Percentiles rank a stretch among this genome's conserved stretches.
phyloP scores from a whole-genome alignment of 2,797 vertebrate species.

The Erethizon dorsatum region DNA sequence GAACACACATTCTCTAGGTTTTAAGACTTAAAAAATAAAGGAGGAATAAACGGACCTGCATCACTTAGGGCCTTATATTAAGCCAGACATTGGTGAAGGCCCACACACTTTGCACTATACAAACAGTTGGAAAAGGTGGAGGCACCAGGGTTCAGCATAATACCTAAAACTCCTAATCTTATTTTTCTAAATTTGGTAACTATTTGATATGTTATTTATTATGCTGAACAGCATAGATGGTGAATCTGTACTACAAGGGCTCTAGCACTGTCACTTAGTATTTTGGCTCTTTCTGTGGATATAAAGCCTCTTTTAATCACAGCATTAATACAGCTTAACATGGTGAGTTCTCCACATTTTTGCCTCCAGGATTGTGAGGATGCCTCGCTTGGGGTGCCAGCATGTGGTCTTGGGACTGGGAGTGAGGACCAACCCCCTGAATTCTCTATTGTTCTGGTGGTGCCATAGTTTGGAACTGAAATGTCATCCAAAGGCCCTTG shows the following conservation, averaged over 20 bases:
- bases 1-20: background rate
- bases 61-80: background rate
- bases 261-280: background rate
- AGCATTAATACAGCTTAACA: background rate
- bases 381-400: background rate
- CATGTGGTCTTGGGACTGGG: background rate
- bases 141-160: background rate
- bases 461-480: background rate
- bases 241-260: background rate
- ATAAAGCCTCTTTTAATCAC: conserved; percentile 3
- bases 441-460: background rate
- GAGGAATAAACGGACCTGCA: background rate
- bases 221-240: background rate
- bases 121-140: background rate
- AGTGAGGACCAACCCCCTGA: background rate
- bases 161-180: background rate
- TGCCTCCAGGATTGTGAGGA: background rate
- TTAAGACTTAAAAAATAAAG: background rate
- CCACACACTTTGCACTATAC: background rate
- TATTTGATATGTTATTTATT: background rate
- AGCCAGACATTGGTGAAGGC: background rate
- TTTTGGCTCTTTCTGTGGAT: background rate
- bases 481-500: background rate
- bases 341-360: background rate
- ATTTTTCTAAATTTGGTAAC: conserved; percentile 37